Base-by-base conservation (phyloP, 1,140 invertebrate genomes). In the Diachasma alloeum region DNA sequence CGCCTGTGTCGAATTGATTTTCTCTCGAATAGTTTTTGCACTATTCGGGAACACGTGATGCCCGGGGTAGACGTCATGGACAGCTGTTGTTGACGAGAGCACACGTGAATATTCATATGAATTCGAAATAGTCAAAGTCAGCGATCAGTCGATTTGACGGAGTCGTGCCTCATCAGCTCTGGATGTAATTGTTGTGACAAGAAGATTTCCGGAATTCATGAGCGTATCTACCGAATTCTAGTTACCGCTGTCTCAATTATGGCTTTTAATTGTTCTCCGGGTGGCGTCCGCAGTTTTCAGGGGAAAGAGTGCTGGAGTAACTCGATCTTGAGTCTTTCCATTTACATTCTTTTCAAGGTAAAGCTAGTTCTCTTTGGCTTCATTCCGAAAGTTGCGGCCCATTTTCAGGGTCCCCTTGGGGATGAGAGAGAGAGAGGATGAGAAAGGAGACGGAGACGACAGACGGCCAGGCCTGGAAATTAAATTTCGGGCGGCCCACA, bases 391-490 rank as follows among this genome's bases (percentile, higher is more conserved):
- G 6, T 24, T 63, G 59, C 59, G 59, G 59, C 59, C 19, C 59
- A 63, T 63, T 63, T 63, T 15, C 19, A 9, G 24, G 59, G 59
- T 2, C 19, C 69, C 13, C 69, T 22, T 46, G 39, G 69, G 24
- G 67, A 26, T 26, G 15, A 63, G 59, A 26, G 19, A 26, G n/a
- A 24, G 15, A 26, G 22, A 63, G 13, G 8, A 24, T 4, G 9
- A 63, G 73, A 70, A n/a, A n/a, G n/a, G n/a, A n/a, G n/a, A n/a
- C n/a, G n/a, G 77, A 79, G 74, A 76, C 24, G 76, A 71, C 67
- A 46, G 36, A 15, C 72, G 39, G 68, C 75, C 68, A 83, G 82
- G 77, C 77, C 78, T 78, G 78, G 82, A 83, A 84, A 84, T 83
- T 84, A 83, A 84, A 84, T 84, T 84, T 83, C 68, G 24, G 53